Percentiles rank a stretch among this genome's conserved stretches.
Conservation (phyloP, 2,797 vertebrate genomes). For the Danio albolineatus region DNA sequence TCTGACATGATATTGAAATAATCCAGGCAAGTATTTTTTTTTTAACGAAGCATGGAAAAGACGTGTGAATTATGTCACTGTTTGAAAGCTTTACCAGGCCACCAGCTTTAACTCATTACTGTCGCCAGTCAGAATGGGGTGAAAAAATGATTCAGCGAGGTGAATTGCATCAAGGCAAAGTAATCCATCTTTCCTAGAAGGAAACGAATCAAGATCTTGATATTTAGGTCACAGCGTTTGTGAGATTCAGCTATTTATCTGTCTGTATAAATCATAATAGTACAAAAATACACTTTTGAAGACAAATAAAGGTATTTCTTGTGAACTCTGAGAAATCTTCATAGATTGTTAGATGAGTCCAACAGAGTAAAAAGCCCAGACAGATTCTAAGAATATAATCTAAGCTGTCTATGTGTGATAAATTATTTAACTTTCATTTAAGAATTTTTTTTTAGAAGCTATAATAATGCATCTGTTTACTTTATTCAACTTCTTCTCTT, state of each 20-base stretch:
- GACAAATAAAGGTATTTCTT: no score
- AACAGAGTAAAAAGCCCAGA: no score
- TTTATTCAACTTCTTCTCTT: no score
- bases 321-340: no score
- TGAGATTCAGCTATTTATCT: neutral
- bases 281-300: neutral
- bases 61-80: conserved; percentile 20
- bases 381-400: no score
- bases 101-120: conserved; percentile 43
- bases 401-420: no score
- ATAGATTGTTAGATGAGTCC: no score
- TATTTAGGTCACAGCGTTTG: conserved; percentile 5
- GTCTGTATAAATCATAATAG: neutral
- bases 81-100: conserved; percentile 36
- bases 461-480: no score
- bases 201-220: neutral
- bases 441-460: no score
- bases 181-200: conserved; percentile 15
- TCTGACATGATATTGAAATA: neutral
- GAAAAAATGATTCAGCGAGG: conserved; percentile 12
- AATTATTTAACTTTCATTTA: no score
- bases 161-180: conserved; percentile 2
- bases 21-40: conserved; percentile 9
- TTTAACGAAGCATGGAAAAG: conserved; percentile 9
- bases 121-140: conserved; percentile 1